A percentile compares a stretch with the other conserved stretches of the same genome.
Evolutionary conservation across 2,888 invertebrate species (phyloP).

Genomic region (Selenia dentaria): DNA sequence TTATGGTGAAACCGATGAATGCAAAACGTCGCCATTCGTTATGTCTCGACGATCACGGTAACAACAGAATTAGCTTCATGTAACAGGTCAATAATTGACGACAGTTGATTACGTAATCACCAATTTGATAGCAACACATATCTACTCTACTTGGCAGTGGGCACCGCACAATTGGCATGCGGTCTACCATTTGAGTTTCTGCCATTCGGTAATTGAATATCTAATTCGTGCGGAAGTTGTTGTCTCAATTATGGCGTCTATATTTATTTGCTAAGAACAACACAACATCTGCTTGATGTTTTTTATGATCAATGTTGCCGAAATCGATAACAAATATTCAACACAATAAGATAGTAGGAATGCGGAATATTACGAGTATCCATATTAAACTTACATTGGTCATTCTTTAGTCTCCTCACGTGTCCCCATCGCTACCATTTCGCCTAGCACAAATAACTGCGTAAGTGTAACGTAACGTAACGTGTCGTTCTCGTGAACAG

Average conservation of each 20-base stretch:
- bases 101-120: not conserved
- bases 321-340: too few species aligned
- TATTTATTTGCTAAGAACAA: not conserved
- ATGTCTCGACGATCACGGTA: constrained; percentile 8
- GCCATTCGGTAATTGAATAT: constrained; percentile 2
- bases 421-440: too few species aligned
- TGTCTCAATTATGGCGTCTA: not conserved
- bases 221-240: not conserved
- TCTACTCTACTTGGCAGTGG: not conserved
- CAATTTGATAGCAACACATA: not conserved
- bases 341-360: too few species aligned
- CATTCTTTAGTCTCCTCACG: too few species aligned
- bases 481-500: too few species aligned
- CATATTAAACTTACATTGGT: too few species aligned
- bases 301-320: too few species aligned
- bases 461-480: too few species aligned
- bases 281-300: too few species aligned
- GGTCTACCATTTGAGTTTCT: constrained; percentile 3
- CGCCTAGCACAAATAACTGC: too few species aligned
- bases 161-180: constrained; percentile 5
- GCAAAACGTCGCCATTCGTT: constrained; percentile 1
- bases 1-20: constrained; percentile 3
- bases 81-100: not conserved
- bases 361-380: too few species aligned
- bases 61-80: constrained; percentile 1